A percentile compares a stretch with the other conserved stretches of the same genome.
Conservation (phyloP, 2,113 vertebrate species). For the Polyodon spathula region DNA sequence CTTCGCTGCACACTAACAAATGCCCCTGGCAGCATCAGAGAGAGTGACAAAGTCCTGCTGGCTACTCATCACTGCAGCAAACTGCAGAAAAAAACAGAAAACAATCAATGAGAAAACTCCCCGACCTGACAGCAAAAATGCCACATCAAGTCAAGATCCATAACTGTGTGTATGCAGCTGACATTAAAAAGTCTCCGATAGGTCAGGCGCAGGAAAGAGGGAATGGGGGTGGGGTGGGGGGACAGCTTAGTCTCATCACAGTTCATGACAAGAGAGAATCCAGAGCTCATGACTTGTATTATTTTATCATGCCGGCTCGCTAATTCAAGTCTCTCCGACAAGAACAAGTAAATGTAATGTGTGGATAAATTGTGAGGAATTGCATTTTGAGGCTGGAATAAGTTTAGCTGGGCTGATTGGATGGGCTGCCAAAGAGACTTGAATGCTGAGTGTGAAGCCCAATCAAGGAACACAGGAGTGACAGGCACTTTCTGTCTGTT, state of each 20-base stretch:
- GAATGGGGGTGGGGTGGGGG: neutral
- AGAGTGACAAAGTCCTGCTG: neutral
- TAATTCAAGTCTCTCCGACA: neutral
- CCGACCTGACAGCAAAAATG: conserved; percentile 37
- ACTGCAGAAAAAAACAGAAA: conserved; percentile 28
- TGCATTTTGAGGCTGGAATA: too few relatives aligned
- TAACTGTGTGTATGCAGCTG: conserved; percentile 42
- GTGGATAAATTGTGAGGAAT: too few relatives aligned
- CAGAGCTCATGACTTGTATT: neutral
- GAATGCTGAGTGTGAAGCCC: too few relatives aligned
- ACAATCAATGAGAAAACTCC: conserved; percentile 11
- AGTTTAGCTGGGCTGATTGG: too few relatives aligned
- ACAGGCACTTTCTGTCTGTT: too few relatives aligned
- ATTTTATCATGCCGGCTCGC: conserved; percentile 7
- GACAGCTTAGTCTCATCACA: neutral
- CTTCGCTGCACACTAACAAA: too few relatives aligned
- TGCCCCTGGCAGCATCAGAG: too few relatives aligned
- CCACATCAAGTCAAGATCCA: conserved; percentile 43
- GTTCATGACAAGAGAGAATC: neutral
- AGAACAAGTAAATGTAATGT: too few relatives aligned
- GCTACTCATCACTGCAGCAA: too few relatives aligned
- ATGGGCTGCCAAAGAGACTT: too few relatives aligned
- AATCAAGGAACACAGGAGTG: too few relatives aligned
- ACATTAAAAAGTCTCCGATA: conserved; percentile 48
- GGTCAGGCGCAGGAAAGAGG: conserved; percentile 26